Evolutionary conservation across 1,140 invertebrate species (phyloP), one percentile per base, ranked within the genome.

Genomic region (Geopemphigus sp.): DNA sequence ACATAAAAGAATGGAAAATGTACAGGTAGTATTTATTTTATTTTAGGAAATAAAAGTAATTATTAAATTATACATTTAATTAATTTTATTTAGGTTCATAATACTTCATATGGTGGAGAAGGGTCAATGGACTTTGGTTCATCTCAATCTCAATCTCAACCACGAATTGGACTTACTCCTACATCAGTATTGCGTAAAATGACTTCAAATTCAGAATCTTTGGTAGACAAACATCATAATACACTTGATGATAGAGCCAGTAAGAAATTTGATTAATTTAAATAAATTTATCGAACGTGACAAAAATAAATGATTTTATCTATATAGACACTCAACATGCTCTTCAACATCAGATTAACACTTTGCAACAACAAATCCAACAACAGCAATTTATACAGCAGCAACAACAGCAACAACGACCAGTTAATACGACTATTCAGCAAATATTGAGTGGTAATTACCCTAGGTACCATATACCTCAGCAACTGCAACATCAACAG

Each of bases 161-260:
- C 74, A 47, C 59, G 74, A 50, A 78, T 78, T 61, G 74, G 74
- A 1, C 39, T 81, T 29, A 81, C 72, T 29, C 80, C 72, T 2
- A 81, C 80, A n/a, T 81, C 80, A n/a, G 80, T 81, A 1, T 72
- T 81, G 17, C 80, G 80, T 22, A 81, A 81, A 72, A 81, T 81
- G 80, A 84, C 82, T 85, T 83, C 82, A 82, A 17, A 80, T 80
- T 29, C 61, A 82, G 84, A 82, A 85, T 86, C 86, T 85, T 86
- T 82, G 5, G 78, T 83, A 70, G 81, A 78, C 10, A 78, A 78
- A 78, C 74, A 63, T 8, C 57, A 78, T 50, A 63, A 78, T 50
- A 63, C 61, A 61, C 39, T 57, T n/a, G 74, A 78, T 0, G 74
- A 78, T 17, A 63, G 74, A 78, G 39, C 57, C 61, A 39, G 32